Conservation (phyloP, 1,140 invertebrate genomes). For the Cotesia vestalis region DNA sequence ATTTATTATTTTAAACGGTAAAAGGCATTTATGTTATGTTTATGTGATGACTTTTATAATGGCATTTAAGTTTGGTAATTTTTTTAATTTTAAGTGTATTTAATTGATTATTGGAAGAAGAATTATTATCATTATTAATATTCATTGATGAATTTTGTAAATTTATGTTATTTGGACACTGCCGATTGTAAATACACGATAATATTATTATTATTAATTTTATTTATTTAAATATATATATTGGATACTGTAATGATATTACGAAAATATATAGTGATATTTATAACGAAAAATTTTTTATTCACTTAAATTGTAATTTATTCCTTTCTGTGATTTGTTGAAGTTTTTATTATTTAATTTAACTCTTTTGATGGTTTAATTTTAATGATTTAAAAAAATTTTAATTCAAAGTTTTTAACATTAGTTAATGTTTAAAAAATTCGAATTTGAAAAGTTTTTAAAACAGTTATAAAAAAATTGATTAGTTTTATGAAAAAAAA, state of each 20-base stretch:
- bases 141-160: conserved; percentile 1
- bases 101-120: not conserved
- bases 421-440: too few relatives aligned
- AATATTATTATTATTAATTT: conserved; percentile 20
- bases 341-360: not conserved
- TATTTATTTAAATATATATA: conserved; percentile 45
- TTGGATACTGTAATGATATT: conserved; percentile 56
- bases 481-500: too few relatives aligned
- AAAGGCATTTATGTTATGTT: conserved; percentile 28
- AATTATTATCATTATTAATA: not conserved
- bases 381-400: too few relatives aligned
- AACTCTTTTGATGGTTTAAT: too few relatives aligned
- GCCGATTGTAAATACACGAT: conserved; percentile 50
- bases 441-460: too few relatives aligned
- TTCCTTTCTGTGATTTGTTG: conserved; percentile 2
- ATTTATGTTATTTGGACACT: conserved; percentile 21
- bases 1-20: not conserved
- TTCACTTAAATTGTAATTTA: not conserved
- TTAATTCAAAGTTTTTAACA: too few relatives aligned
- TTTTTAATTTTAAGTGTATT: not conserved
- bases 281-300: conserved; percentile 38
- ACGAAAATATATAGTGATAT: conserved; percentile 46
- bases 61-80: too few relatives aligned
- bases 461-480: too few relatives aligned
- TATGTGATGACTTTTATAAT: too few relatives aligned